Evolutionary conservation across 1,140 invertebrate genomes (phyloP).

Genomic region (Odontomachus brunneus): DNA sequence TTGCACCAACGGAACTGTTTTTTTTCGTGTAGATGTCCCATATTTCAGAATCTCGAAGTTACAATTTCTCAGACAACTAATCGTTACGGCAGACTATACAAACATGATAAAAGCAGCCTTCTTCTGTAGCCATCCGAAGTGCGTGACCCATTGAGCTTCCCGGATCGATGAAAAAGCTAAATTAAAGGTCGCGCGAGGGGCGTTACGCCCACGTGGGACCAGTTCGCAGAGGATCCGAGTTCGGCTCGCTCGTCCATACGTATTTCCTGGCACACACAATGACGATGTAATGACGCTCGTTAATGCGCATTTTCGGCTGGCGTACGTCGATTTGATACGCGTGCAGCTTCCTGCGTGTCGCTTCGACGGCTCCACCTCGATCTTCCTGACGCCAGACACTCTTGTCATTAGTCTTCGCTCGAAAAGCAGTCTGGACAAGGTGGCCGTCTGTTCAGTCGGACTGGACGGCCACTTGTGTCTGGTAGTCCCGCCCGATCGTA

Average conservation of each 20-base stretch:
- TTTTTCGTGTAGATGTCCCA: too few relatives aligned
- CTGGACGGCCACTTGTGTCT: slow-evolving; percentile 41
- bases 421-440: slow-evolving; percentile 38
- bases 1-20: too few relatives aligned
- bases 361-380: slow-evolving; percentile 23
- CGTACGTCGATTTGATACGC: slow-evolving; percentile 11
- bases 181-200: slow-evolving; percentile 26
- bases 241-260: slow-evolving; percentile 31
- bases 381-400: slow-evolving; percentile 58
- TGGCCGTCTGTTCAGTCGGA: background rate
- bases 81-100: too few relatives aligned
- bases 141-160: slow-evolving; percentile 9
- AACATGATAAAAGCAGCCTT: too few relatives aligned
- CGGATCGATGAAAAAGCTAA: slow-evolving; percentile 52
- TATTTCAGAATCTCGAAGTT: too few relatives aligned
- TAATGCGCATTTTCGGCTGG: slow-evolving; percentile 32
- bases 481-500: slow-evolving; percentile 49
- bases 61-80: too few relatives aligned
- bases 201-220: slow-evolving; percentile 37
- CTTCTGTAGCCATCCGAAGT: too few relatives aligned
- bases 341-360: slow-evolving; percentile 18
- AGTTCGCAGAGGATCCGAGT: slow-evolving; percentile 1
- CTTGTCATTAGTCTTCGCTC: slow-evolving; percentile 61
- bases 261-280: slow-evolving; percentile 20
- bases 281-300: slow-evolving; percentile 37